Evolutionary conservation across 1,140 invertebrate species (phyloP), one percentile per base, ranked within the genome.

Genomic region (Magallana ariakensis): DNA sequence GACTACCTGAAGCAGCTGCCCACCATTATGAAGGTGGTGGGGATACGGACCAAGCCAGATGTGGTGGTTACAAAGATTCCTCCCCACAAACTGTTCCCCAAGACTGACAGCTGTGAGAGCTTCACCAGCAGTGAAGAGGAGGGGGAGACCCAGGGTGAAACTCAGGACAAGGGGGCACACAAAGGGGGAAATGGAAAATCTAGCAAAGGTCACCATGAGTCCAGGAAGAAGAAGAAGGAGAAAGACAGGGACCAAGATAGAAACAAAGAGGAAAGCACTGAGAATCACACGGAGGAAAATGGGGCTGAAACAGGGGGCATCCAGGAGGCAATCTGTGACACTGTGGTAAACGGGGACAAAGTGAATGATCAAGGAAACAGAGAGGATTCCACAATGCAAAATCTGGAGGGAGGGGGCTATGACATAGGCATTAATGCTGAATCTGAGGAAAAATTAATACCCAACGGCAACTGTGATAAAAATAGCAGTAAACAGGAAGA

Each of bases 1-100:
- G 96, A 97, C 90, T 97, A 97, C 93, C 94, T 95, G 19, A 95
- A 95, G n/a, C 96, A 96, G 92, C 95, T 97, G 88, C 94, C 95
- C 85, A 94, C 94, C 8, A 96, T 97, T 33, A 88, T 95, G 84
- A 94, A 94, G 86, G 92, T 93, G 19, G 92, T 96, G 83, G 95
- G 95, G 9, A 90, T 95, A 1, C 82, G 91, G 53, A 95, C 94
- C 3, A 91, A 91, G 80, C 89, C 92, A 83, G 90, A 89, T 53
- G 56, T 90, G 5, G 46, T 80, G 4, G 81, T 60, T 15, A 56
- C 56, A 15, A 13, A 85, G 10, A 19, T 19, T 16, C 62, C 84
- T 22, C 16, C 60, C n/a, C 82, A 83, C 53, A 83, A 83, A 60
- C 82, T 83, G 5, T 60, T 83, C 4, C 84, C 60, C 16, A 83